Conservation (phyloP, 2,888 invertebrate genomes). For the Tinea semifulvella region DNA sequence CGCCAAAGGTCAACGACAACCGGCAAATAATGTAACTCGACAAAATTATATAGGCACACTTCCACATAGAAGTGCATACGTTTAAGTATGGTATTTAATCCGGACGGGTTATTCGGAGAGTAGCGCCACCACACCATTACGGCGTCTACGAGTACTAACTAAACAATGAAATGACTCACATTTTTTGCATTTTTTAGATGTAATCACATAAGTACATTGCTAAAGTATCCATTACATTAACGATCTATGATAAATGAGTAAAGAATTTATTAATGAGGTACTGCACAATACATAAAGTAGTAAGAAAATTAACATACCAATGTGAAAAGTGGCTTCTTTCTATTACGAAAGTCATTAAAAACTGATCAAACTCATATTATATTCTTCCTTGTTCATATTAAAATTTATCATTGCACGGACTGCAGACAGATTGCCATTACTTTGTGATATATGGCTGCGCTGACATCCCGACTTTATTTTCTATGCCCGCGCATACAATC, state of each 20-base stretch:
- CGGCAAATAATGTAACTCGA: neutral
- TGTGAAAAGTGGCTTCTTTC: neutral
- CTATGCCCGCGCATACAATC: neutral
- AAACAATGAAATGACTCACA: neutral
- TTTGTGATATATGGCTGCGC: slow-evolving; percentile 1
- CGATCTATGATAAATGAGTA: neutral
- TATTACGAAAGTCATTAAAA: neutral
- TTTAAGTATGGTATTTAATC: neutral
- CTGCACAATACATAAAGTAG: neutral
- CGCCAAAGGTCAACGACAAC: neutral
- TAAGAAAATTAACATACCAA: slow-evolving; percentile 2
- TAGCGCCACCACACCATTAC: slow-evolving; percentile 2
- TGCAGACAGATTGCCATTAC: neutral
- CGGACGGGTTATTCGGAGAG: neutral
- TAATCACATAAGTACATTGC: too few species aligned
- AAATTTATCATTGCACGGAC: slow-evolving; percentile 1
- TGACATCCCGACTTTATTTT: neutral
- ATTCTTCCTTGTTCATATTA: neutral
- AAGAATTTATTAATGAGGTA: neutral
- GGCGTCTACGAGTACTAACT: neutral
- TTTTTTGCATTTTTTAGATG: neutral
- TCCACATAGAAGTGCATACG: neutral
- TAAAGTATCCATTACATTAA: neutral
- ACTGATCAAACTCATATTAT: neutral
- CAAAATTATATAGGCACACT: neutral